Evolutionary conservation across 2,113 vertebrate species (phyloP).

Genomic region (Nothoprocta pentlandii): DNA sequence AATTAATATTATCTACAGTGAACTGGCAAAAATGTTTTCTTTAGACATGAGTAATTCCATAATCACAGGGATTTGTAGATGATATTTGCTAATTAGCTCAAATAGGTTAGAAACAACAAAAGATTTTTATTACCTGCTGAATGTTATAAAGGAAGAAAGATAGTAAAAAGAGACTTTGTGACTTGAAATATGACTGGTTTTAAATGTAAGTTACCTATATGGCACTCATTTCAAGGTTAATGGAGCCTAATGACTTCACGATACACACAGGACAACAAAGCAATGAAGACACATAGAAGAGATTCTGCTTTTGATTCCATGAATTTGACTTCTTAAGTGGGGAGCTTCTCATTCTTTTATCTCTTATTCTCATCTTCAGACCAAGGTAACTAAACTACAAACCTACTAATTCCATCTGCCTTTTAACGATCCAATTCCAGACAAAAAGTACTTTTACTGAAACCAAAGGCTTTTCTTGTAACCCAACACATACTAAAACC

Average conservation of each 20-base stretch:
- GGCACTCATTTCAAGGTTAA: background rate
- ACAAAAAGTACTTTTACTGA: background rate
- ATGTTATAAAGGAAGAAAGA: background rate
- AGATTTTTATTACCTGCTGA: background rate
- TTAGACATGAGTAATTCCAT: conserved; percentile 34
- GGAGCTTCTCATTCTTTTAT: background rate
- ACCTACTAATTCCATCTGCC: background rate
- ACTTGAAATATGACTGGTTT: background rate
- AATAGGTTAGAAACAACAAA: background rate
- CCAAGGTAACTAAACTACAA: background rate
- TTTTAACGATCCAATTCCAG: background rate
- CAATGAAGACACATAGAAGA: background rate
- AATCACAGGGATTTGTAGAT: conserved; percentile 24
- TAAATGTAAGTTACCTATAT: background rate
- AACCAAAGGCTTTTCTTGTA: background rate
- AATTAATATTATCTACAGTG: conserved; percentile 54
- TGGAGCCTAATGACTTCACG: background rate
- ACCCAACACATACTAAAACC: background rate
- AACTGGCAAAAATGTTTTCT: conserved; percentile 38
- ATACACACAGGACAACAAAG: background rate
- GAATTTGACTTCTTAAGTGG: background rate
- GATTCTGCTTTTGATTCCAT: background rate
- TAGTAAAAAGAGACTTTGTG: background rate
- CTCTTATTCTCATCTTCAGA: background rate
- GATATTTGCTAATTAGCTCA: background rate